Evolutionary conservation across 2,113 vertebrate species (phyloP), one percentile per base, ranked within the genome.

Genomic region (Phaethon lepturus): DNA sequence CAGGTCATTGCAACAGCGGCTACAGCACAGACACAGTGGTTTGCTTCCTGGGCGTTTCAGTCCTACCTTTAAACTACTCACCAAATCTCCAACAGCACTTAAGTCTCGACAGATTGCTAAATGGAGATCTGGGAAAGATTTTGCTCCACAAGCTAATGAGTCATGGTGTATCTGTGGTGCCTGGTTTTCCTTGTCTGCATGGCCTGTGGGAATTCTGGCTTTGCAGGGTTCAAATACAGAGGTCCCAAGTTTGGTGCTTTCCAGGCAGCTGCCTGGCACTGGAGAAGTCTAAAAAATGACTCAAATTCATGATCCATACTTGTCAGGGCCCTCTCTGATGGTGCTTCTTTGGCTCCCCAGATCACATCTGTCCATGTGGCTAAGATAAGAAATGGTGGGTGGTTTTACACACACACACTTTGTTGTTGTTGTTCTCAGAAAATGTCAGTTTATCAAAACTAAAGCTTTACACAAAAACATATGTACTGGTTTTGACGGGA

Each of bases 1-100:
- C 53, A 52, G 0, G 0, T 40, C 47, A 50, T 6, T 23, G 29
- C 55, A 74, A n/a, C 64, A 84, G 53, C 4, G 3, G 16, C 35
- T 59, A 20, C 17, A 38, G 26, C 3, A 0, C 25, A 60, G 53
- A 45, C 28, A 23, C 24, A 4, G 1, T 13, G 14, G 16, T 45
- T 58, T 85, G 60, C 5, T 68, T 74, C 24, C 35, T 73, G 40
- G 13, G 8, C 25, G 9, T 15, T 44, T 86, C 42, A 31, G 29
- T 52, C 33, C 78, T 29, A 14, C n/a, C 52, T 86, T 82, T 31
- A 26, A 88, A 44, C 24, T 66, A 20, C 26, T 91, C 38, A 44
- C 19, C 73, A 60, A 44, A 44, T 60, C 49, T 60, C 66, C 29
- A 60, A 0, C 23, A 33, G 26, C 0, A 0, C 58, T 60, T 35